Percentiles rank a stretch among this genome's conserved stretches.
phyloP scores from a whole-genome alignment of 2,113 vertebrate genomes.

The Mellivora capensis region DNA sequence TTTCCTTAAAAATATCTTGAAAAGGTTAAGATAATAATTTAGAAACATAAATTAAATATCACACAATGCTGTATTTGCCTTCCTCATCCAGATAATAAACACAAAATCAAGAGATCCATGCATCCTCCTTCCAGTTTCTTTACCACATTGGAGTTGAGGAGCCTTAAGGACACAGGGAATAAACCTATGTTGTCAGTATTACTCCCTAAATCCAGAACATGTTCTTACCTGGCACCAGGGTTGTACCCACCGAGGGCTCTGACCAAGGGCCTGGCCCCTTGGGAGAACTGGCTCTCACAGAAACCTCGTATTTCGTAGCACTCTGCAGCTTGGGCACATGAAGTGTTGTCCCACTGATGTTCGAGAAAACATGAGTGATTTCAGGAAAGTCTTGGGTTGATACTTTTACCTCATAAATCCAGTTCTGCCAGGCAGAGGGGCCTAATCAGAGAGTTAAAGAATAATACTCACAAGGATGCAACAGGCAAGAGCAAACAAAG shows the following conservation, averaged over 20 bases:
- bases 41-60: neutral
- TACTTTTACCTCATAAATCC: slow-evolving; percentile 83
- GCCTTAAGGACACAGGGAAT: neutral
- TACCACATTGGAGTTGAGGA: neutral
- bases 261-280: slow-evolving; percentile 80
- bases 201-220: neutral
- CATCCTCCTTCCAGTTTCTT: neutral
- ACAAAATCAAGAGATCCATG: neutral
- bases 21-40: neutral
- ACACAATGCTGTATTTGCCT: neutral
- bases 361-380: slow-evolving; percentile 59
- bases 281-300: slow-evolving; percentile 82
- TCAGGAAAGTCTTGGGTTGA: slow-evolving; percentile 54
- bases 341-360: slow-evolving; percentile 68
- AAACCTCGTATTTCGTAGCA: slow-evolving; percentile 71
- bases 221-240: slow-evolving; percentile 82
- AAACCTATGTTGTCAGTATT: neutral
- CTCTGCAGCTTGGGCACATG: slow-evolving; percentile 70
- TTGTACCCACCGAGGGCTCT: slow-evolving; percentile 78
- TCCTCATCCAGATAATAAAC: neutral
- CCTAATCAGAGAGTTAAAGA: slow-evolving; percentile 70
- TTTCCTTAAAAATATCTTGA: neutral
- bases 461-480: neutral
- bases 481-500: neutral
- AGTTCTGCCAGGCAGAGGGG: slow-evolving; percentile 84